phyloP scores from a whole-genome alignment of 2,888 invertebrate genomes.

The Ceraclea dissimilis region DNA sequence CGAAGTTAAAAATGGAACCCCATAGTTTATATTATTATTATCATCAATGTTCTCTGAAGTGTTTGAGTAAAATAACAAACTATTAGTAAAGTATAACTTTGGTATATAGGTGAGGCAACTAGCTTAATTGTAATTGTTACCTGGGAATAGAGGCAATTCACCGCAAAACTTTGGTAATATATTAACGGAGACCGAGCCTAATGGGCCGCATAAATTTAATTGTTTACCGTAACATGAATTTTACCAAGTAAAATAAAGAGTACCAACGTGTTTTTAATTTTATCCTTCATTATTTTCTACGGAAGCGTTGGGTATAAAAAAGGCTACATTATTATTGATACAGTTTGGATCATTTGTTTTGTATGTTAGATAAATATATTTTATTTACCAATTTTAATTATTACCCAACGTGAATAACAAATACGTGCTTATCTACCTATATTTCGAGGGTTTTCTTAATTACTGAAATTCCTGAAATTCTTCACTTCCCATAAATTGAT shows the following conservation, averaged over 20 bases:
- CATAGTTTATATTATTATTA: no score
- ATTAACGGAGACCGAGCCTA: constrained; percentile 16
- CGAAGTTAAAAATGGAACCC: no score
- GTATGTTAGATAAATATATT: neutral
- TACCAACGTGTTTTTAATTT: constrained; percentile 18
- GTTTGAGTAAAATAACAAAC: no score
- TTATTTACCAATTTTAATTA: neutral
- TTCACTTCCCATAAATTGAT: neutral
- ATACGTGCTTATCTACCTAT: no score
- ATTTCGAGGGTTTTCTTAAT: neutral
- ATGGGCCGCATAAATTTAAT: constrained; percentile 25
- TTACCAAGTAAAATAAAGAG: constrained; percentile 8
- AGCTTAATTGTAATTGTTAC: no score
- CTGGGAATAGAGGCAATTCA: constrained; percentile 3
- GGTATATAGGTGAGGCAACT: neutral
- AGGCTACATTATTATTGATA: neutral
- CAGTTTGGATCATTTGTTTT: neutral
- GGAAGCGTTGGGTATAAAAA: no score
- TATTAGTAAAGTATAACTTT: no score
- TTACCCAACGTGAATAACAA: neutral
- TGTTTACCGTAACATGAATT: constrained; percentile 14
- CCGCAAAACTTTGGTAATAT: constrained; percentile 22
- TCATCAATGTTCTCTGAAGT: no score
- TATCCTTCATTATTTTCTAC: no score
- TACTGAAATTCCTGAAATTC: neutral